Conservation (phyloP, 30 jellyfish, hydroid and myxozoan species). For the Clytia hemisphaerica region DNA sequence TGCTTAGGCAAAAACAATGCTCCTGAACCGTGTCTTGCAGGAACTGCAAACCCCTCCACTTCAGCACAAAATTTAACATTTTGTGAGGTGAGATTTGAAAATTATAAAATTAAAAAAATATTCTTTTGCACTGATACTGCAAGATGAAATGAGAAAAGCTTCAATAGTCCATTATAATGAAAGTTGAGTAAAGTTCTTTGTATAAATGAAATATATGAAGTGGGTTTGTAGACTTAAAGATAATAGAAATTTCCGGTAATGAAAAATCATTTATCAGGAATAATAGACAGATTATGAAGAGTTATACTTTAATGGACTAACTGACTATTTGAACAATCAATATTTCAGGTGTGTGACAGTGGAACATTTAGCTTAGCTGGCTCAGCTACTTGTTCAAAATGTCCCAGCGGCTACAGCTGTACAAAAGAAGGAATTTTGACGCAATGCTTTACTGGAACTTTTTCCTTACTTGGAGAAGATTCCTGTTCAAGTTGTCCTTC, state of each 20-base stretch:
- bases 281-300: no score
- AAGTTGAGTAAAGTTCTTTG: no score
- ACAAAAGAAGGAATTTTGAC: conserved; percentile 44
- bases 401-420: conserved; percentile 94
- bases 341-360: conserved; percentile 50
- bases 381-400: conserved; percentile 64
- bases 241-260: no score
- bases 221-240: neutral
- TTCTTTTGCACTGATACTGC: no score
- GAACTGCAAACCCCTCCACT: conserved; percentile 53
- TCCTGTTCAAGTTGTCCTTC: conserved; percentile 64
- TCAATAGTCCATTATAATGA: no score
- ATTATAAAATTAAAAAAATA: neutral
- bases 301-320: no score
- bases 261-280: no score
- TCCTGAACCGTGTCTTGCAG: conserved; percentile 71
- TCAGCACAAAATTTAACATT: conserved; percentile 34
- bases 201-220: no score
- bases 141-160: no score
- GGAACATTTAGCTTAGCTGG: conserved; percentile 83
- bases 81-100: conserved; percentile 52
- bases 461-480: conserved; percentile 58
- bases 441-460: conserved; percentile 65
- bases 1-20: conserved; percentile 73
- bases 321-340: no score